A percentile compares a stretch with the other conserved stretches of the same genome.
phyloP scores from a whole-genome alignment of 2,888 invertebrate genomes.

The Lobophora halterata region DNA sequence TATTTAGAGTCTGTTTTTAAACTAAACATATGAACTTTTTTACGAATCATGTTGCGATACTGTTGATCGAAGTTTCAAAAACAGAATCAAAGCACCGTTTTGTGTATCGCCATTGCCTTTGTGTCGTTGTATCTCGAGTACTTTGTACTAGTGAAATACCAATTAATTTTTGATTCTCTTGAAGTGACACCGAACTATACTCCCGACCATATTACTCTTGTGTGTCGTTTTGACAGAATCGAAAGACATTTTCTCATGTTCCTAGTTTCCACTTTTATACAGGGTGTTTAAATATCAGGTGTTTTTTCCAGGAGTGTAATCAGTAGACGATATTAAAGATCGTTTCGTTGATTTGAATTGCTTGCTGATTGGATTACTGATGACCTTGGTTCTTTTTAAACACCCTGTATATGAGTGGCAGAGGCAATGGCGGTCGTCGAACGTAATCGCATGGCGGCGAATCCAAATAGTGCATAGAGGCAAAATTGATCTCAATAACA shows the following conservation, averaged over 20 bases:
- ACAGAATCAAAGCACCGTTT: slow-evolving; percentile 4
- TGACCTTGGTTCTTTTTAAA: no score
- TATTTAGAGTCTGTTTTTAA: slow-evolving; percentile 4
- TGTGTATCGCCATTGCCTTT: slow-evolving; percentile 17
- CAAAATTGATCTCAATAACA: slow-evolving; percentile 77
- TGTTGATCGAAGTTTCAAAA: slow-evolving; percentile 6
- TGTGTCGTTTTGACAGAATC: slow-evolving; percentile 35
- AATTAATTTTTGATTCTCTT: slow-evolving; percentile 30
- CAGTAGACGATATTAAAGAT: slow-evolving; percentile 12
- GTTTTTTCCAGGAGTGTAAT: slow-evolving; percentile 1
- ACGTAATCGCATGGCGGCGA: slow-evolving; percentile 44
- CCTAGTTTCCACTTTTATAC: slow-evolving; percentile 13
- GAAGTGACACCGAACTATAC: slow-evolving; percentile 30
- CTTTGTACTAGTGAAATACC: slow-evolving; percentile 6
- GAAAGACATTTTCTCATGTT: slow-evolving; percentile 18
- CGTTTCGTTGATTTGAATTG: slow-evolving; percentile 8
- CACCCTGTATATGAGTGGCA: not conserved
- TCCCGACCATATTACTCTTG: slow-evolving; percentile 33
- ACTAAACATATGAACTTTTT: slow-evolving; percentile 16
- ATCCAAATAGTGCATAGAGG: slow-evolving; percentile 64
- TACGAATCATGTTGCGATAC: slow-evolving; percentile 13
- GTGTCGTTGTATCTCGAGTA: slow-evolving; percentile 5
- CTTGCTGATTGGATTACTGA: no score
- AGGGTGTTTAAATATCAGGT: slow-evolving; percentile 8
- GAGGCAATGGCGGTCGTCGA: slow-evolving; percentile 35